Base-by-base conservation (phyloP, 2,888 invertebrate species). In the Thera obeliscata region DNA sequence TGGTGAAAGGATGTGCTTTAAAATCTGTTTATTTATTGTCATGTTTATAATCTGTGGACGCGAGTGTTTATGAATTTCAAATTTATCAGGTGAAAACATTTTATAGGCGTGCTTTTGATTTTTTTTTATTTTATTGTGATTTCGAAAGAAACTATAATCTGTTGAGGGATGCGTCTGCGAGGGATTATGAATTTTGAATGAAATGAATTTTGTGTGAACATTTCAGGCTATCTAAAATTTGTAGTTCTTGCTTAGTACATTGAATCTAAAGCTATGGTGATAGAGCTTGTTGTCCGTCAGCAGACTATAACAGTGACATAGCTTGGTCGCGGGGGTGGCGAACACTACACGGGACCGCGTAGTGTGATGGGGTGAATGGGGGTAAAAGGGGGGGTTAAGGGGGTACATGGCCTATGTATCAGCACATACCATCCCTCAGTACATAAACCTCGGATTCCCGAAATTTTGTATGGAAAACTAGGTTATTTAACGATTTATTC, bases 401-500 rank as follows among this genome's bases (percentile, higher is more conserved):
- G 84, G 85, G 88, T 87, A 91, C 86, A 90, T 88, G 89, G 87
- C 78, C 88, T 86, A 90, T 90, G 89, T 90, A 90, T 89, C 90
- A 90, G 87, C 86, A 90, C 84, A 90, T 89, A 87, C 82, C 82
- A 83, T 80, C 80, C 82, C 83, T 82, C 85, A 85, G 86, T 83
- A 90, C 80, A 89, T 90, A 90, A 78, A 77, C 82, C 85, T 76
- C 83, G 82, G 83, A 86, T 85, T 84, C 89, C 92, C 92, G 91
- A 93, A 91, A 93, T 88, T 92, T 93, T 91, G 91, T 91, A 91
- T 90, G 87, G 89, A 87, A 93, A 93, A 92, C 92, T 93, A 92
- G 93, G 93, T 93, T 93, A 93, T 91, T 85, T 87, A 78, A 78
- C 87, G 87, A 90, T 90, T 90, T 89, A 89, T 88, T 82, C 82